Conservation (phyloP, 2,888 invertebrate species). For the Drosophila fungiperda region DNA sequence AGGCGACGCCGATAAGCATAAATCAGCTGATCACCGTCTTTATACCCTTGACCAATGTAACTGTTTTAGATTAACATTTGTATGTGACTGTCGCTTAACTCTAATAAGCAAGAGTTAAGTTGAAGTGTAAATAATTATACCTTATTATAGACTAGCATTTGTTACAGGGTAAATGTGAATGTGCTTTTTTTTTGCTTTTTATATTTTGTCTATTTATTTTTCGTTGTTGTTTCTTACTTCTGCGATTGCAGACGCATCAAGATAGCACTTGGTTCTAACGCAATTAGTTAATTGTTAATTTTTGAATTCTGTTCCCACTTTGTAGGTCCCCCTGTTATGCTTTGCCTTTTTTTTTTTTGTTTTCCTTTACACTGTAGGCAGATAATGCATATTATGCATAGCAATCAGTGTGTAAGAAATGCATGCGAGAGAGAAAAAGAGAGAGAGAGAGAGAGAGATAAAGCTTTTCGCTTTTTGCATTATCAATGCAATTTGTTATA, state of each 20-base stretch:
- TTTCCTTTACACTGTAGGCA: conserved; percentile 3
- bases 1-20: background rate
- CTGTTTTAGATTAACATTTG: background rate
- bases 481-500: conserved; percentile 10
- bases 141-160: background rate
- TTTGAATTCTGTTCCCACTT: background rate
- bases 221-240: background rate
- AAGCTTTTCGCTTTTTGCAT: background rate
- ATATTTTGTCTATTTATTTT: background rate
- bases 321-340: background rate
- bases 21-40: conserved; percentile 3
- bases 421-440: background rate
- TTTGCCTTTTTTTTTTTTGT: background rate
- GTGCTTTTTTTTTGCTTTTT: conserved; percentile 13
- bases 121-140: conserved; percentile 8
- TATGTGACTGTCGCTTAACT: background rate
- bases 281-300: conserved; percentile 48
- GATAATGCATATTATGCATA: conserved; percentile 15
- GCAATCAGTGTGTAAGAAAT: background rate
- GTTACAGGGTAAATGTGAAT: conserved; percentile 25
- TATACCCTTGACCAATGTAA: conserved; percentile 14
- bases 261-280: conserved; percentile 36
- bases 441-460: background rate
- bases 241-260: conserved; percentile 33
- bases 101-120: background rate